Evolutionary conservation across 1,140 invertebrate genomes (phyloP).

Genomic region (Zaprionus gabonicus): DNA sequence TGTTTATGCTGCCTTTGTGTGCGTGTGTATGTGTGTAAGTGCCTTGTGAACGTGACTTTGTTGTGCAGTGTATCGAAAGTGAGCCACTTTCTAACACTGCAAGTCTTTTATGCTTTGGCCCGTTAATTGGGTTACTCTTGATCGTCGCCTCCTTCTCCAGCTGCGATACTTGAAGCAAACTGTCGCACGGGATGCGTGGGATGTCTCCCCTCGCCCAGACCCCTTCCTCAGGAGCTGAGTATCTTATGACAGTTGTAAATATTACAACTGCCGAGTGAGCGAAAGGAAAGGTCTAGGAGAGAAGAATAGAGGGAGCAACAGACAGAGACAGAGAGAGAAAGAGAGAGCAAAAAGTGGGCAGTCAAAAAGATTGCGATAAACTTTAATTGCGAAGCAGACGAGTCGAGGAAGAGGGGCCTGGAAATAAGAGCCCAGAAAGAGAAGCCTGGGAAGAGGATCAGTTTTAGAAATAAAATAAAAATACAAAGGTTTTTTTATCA

Average conservation of each 20-base stretch:
- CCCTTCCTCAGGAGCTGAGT: background rate
- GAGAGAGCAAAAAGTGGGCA: background rate
- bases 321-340: background rate
- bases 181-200: constrained; percentile 41
- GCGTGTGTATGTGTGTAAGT: constrained; percentile 10
- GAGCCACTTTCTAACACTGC: constrained; percentile 76
- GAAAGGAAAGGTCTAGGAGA: constrained; percentile 3
- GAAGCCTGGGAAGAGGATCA: background rate
- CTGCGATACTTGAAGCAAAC: constrained; percentile 24
- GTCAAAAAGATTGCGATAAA: constrained; percentile 1
- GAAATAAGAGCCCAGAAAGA: too few species aligned
- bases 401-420: too few species aligned
- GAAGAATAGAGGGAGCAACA: too few species aligned
- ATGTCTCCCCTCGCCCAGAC: background rate
- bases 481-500: too few species aligned
- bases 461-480: too few species aligned
- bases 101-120: constrained; percentile 53
- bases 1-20: constrained; percentile 31
- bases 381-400: background rate
- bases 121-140: constrained; percentile 43
- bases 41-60: constrained; percentile 62
- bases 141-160: background rate
- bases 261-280: constrained; percentile 13
- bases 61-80: constrained; percentile 71
- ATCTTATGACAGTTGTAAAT: constrained; percentile 41